Percentiles rank a stretch among this genome's conserved stretches.
Conservation (phyloP, 2,113 vertebrate genomes). For the Pycnonotus jocosus region DNA sequence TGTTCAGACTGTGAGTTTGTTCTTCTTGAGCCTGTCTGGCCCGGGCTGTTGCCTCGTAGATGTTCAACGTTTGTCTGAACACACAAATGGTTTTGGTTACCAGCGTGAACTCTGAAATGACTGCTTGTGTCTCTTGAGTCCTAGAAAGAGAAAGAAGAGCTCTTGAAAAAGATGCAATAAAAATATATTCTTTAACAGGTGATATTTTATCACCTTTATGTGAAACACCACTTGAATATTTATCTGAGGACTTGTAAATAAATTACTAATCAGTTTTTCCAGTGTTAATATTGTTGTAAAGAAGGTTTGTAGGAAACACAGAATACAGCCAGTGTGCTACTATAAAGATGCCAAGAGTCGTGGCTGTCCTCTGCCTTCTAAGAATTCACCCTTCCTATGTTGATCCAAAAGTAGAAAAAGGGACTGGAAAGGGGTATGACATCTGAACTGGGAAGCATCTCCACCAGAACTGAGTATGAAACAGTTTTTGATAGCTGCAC, state of each 20-base stretch:
- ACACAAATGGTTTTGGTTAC: constrained; percentile 55
- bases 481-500: neutral
- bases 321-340: neutral
- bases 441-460: neutral
- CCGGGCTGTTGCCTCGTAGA: constrained; percentile 39
- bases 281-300: neutral
- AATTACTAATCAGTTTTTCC: neutral
- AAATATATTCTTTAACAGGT: neutral
- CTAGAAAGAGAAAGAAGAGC: constrained; percentile 56
- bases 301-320: neutral
- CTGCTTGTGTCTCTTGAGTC: constrained; percentile 62
- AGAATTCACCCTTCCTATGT: neutral
- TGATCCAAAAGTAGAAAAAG: neutral
- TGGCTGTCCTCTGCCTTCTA: neutral
- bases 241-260: neutral
- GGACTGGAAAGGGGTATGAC: neutral
- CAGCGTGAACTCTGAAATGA: constrained; percentile 62
- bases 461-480: neutral
- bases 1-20: neutral
- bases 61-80: neutral
- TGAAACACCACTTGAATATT: neutral
- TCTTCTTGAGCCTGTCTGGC: constrained; percentile 30
- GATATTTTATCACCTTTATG: neutral
- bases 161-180: neutral
- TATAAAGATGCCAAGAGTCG: neutral